A percentile compares a stretch with the other conserved stretches of the same genome.
Conservation (phyloP, 2,888 invertebrate genomes). For the Plebejus anna region DNA sequence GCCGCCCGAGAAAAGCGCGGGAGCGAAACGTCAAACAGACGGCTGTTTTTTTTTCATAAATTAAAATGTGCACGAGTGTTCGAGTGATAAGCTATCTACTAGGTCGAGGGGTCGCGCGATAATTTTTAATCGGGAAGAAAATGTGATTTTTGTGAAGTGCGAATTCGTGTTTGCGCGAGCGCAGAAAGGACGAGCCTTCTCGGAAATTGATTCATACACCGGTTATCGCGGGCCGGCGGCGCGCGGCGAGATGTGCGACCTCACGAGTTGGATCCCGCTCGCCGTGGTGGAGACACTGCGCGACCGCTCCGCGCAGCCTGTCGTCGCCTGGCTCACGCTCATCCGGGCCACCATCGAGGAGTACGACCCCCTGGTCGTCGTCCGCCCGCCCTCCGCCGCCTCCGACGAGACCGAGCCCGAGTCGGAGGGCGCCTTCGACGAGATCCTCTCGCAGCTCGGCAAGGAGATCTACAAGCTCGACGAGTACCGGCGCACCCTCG, state of each 20-base stretch:
- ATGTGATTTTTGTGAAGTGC: slow-evolving; percentile 67
- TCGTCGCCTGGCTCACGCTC: slow-evolving; percentile 67
- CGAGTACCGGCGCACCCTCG: slow-evolving; percentile 63
- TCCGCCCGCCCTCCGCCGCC: slow-evolving; percentile 48
- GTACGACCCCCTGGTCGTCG: slow-evolving; percentile 64
- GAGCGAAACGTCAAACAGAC: slow-evolving; percentile 44
- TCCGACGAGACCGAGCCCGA: slow-evolving; percentile 46
- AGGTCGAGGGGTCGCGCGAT: slow-evolving; percentile 54
- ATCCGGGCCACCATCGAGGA: slow-evolving; percentile 66
- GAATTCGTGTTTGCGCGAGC: slow-evolving; percentile 52
- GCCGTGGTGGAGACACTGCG: slow-evolving; percentile 70
- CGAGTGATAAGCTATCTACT: slow-evolving; percentile 43
- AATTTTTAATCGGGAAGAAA: slow-evolving; percentile 59
- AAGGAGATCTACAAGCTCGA: slow-evolving; percentile 73
- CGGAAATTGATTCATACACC: slow-evolving; percentile 76
- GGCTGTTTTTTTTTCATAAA: slow-evolving; percentile 35
- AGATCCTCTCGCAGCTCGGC: slow-evolving; percentile 70
- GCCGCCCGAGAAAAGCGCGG: slow-evolving; percentile 54
- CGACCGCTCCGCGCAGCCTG: slow-evolving; percentile 58
- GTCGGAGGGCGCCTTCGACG: slow-evolving; percentile 68
- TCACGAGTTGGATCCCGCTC: slow-evolving; percentile 76
- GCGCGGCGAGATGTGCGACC: slow-evolving; percentile 61
- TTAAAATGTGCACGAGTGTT: slow-evolving; percentile 32
- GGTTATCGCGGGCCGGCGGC: slow-evolving; percentile 63
- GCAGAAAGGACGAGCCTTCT: slow-evolving; percentile 59